A percentile compares a stretch with the other conserved stretches of the same genome.
These are phyloP conservation scores for Philopotamus ludificatus DNA, from an alignment of 1,140 invertebrate genomes.

Conservation along the genomic window DNA sequence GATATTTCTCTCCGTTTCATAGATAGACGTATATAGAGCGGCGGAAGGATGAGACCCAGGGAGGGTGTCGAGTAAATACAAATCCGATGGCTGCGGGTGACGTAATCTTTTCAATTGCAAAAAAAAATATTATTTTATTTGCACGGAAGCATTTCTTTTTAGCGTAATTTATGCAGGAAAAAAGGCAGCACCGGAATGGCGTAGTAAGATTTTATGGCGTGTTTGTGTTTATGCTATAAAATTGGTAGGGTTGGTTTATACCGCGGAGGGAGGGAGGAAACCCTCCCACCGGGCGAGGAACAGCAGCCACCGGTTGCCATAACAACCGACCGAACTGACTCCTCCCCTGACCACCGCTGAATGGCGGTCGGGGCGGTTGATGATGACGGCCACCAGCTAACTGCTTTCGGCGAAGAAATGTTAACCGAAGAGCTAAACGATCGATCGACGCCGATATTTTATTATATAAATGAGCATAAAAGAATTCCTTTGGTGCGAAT, in stretches of 20 bases:
- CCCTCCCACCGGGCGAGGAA: not conserved
- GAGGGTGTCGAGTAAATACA: conserved; percentile 20
- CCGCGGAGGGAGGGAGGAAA: not conserved
- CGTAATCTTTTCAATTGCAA: conserved; percentile 17
- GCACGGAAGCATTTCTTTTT: no score
- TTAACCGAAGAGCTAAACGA: no score
- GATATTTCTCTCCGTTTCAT: not conserved
- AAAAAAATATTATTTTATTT: conserved; percentile 13
- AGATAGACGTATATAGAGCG: not conserved
- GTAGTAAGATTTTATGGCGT: not conserved
- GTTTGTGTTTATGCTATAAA: conserved; percentile 4
- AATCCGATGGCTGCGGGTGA: conserved; percentile 19
- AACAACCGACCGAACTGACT: conserved; percentile 28
- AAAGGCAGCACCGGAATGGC: not conserved
- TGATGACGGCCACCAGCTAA: conserved; percentile 19
- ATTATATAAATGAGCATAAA: no score
- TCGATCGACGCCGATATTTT: no score
- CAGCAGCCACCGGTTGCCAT: conserved; percentile 26
- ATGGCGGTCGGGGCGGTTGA: conserved; percentile 16
- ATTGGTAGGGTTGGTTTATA: conserved; percentile 5
- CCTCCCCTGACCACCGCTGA: conserved; percentile 27
- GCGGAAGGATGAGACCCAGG: not conserved
- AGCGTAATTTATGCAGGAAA: not conserved
- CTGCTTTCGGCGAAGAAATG: conserved; percentile 19
- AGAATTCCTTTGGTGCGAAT: no score